These are phyloP conservation scores for Cercopithecus mitis DNA, from an alignment of 2,797 vertebrate species.

Conservation along the genomic window DNA sequence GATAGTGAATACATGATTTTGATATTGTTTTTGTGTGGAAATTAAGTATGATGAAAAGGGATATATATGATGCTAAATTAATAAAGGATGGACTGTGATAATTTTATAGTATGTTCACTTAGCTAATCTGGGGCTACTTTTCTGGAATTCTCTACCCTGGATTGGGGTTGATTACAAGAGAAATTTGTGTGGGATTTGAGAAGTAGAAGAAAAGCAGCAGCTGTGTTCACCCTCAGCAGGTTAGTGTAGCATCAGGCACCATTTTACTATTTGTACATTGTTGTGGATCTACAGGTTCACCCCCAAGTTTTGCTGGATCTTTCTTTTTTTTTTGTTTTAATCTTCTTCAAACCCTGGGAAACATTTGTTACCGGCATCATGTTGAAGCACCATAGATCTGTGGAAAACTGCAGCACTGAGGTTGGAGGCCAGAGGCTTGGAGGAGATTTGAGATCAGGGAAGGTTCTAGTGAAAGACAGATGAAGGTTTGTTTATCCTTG, in stretches of 20 bases:
- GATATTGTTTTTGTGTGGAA: not conserved
- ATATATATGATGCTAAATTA: not conserved
- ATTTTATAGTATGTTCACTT: not conserved
- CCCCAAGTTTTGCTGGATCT: not conserved
- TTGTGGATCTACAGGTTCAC: not conserved
- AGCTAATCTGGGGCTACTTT: not conserved
- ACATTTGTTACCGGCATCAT: not conserved
- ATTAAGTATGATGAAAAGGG: not conserved
- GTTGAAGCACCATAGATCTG: not conserved
- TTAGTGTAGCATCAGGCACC: not conserved
- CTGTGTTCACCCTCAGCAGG: not conserved
- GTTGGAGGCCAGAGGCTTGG: not conserved
- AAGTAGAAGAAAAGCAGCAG: not conserved
- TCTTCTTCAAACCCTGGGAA: not conserved
- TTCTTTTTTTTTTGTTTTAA: not conserved
- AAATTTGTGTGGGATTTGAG: not conserved
- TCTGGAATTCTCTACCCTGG: not conserved
- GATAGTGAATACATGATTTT: not conserved
- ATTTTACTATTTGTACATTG: fast-evolving
- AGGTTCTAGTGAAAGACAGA: not conserved
- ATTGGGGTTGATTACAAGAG: not conserved
- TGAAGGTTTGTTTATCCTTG: not conserved
- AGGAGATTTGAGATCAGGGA: not conserved
- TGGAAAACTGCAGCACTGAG: not conserved
- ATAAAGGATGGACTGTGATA: not conserved